Evolutionary conservation across 64 coral and sea anemone species (phyloP).

Genomic region (Anthopleura sola): DNA sequence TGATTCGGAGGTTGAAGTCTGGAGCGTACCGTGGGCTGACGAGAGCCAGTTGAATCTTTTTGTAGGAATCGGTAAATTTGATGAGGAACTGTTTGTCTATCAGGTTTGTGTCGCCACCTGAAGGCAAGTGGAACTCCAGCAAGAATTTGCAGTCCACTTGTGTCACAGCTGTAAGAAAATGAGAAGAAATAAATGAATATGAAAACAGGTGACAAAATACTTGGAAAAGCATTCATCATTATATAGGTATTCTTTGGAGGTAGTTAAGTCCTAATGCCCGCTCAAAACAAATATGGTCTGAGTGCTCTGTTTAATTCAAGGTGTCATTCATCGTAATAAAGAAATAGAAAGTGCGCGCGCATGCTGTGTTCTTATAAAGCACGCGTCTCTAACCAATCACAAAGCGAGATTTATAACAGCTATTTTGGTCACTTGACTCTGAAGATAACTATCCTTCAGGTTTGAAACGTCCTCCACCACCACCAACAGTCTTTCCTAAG

Average conservation of each 20-base stretch:
- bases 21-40: constrained; percentile 57
- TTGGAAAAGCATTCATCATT: background rate
- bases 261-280: too few species aligned
- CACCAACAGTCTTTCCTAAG: too few species aligned
- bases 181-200: background rate
- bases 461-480: too few species aligned
- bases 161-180: constrained; percentile 38
- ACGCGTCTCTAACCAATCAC: too few species aligned
- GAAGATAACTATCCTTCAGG: too few species aligned
- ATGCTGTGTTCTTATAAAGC: too few species aligned
- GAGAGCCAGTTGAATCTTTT: constrained; percentile 51
- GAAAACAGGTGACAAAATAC: background rate
- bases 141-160: constrained; percentile 37
- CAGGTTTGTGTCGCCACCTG: constrained; percentile 65
- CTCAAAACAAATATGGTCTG: too few species aligned
- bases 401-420: too few species aligned
- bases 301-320: too few species aligned
- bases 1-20: constrained; percentile 35
- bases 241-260: too few species aligned
- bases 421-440: too few species aligned
- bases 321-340: too few species aligned
- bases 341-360: background rate
- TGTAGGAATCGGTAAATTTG: constrained; percentile 47
- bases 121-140: constrained; percentile 72
- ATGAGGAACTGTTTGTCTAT: constrained; percentile 76